Conservation (phyloP, 2,888 invertebrate species). For the Protodeltote pygarga region DNA sequence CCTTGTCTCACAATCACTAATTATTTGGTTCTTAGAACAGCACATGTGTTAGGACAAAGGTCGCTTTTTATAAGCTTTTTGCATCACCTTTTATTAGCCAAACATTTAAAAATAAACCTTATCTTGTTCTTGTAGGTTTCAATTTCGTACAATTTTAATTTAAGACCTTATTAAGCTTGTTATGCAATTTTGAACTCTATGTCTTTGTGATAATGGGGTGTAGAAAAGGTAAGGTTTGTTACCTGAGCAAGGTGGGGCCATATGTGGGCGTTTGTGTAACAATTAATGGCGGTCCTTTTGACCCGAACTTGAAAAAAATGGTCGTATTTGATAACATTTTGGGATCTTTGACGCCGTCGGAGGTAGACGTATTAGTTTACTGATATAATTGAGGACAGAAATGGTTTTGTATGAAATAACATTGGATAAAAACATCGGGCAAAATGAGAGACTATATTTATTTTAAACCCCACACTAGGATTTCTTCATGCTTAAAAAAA, state of each 20-base stretch:
- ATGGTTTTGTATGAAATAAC: background rate
- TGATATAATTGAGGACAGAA: background rate
- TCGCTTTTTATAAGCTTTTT: slow-evolving; percentile 61
- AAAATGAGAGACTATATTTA: too few species aligned
- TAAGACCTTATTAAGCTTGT: slow-evolving; percentile 4
- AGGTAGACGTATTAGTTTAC: slow-evolving; percentile 16
- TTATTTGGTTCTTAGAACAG: slow-evolving; percentile 64
- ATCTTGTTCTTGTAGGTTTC: accelerated
- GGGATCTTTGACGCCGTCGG: slow-evolving; percentile 24
- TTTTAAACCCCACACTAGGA: too few species aligned
- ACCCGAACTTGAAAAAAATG: slow-evolving; percentile 41
- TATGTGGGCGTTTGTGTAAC: slow-evolving; percentile 55
- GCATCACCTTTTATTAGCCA: slow-evolving; percentile 38
- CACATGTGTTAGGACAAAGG: slow-evolving; percentile 67
- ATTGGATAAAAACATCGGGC: too few species aligned
- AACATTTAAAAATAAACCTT: slow-evolving; percentile 18
- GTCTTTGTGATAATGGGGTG: slow-evolving; percentile 9
- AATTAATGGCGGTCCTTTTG: slow-evolving; percentile 59
- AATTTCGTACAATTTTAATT: background rate
- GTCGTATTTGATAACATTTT: slow-evolving; percentile 45
- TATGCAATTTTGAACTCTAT: slow-evolving; percentile 23
- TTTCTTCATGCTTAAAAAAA: too few species aligned
- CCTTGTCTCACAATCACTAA: slow-evolving; percentile 58
- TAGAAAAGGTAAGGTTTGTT: slow-evolving; percentile 45
- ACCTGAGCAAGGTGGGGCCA: slow-evolving; percentile 67